Evolutionary conservation across 1,140 invertebrate species (phyloP), one percentile per base, ranked within the genome.

Genomic region (Drosophila mojavensis): DNA sequence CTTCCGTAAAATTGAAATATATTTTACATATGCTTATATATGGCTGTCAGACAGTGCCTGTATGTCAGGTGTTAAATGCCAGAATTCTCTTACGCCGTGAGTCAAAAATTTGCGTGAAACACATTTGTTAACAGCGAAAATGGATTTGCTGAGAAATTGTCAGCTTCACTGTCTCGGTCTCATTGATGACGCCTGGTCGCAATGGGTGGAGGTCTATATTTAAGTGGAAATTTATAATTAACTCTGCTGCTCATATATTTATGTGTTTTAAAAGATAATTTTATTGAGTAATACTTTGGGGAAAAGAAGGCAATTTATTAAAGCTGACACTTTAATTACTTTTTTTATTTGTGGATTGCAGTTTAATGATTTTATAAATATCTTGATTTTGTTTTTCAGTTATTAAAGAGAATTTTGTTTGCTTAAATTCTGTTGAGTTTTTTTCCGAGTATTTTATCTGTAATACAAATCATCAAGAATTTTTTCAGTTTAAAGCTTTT

Each of bases 41-140:
- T 17, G 15, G 17, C n/a, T 47, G 36, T 39, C 36, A 39, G 20
- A 3, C 36, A 39, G 36, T 11, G 36, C 36, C 10, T 7, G 36
- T 39, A 76, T 83, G 59, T 68, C 80, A 83, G 76, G 78, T 85
- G 73, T 50, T 77, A 48, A 30, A 28, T 53, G 28, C 7, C 7
- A 20, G 13, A 36, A 63, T 24, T 54, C 39, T 45, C 36, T 39
- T 84, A 39, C 41, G 11, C 10, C 26, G 17, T 60, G 64, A 75
- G 33, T 78, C 53, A 60, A 69, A 33, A 68, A n/a, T 56, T 17
- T 50, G 43, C 68, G 61, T 60, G 75, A 59, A 54, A 20, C 10
- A 60, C 17, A 45, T 53, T 60, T 47, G 36, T 70, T 78, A 55
- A 66, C 24, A 33, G n/a, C 36, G 1, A 33, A 56, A 58, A 65